phyloP scores from a whole-genome alignment of 2,113 vertebrate genomes.

The Synchiropus splendidus region DNA sequence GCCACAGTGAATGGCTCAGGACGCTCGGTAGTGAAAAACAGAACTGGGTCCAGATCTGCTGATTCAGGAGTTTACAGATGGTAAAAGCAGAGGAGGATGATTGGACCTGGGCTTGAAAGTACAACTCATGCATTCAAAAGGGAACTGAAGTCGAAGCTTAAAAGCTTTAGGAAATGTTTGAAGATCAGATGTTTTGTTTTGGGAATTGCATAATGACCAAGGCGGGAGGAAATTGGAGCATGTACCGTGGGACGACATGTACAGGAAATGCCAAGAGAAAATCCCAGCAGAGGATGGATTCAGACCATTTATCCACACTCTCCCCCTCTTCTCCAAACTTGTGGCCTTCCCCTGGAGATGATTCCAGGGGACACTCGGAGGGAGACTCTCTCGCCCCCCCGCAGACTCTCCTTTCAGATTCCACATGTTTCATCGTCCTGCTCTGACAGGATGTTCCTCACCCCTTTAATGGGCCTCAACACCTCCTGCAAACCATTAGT shows the following conservation, averaged over 20 bases:
- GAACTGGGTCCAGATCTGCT: slow-evolving; percentile 7
- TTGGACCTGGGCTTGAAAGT: slow-evolving; percentile 6
- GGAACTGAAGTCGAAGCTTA: slow-evolving; percentile 7
- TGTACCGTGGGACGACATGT: slow-evolving; percentile 25
- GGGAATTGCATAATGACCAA: slow-evolving; percentile 1
- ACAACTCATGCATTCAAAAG: slow-evolving; percentile 14
- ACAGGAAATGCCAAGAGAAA: slow-evolving; percentile 56
- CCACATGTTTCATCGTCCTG: slow-evolving; percentile 21
- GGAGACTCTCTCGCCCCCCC: slow-evolving; percentile 30
- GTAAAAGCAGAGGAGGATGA: slow-evolving; percentile 23
- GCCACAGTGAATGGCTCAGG: slow-evolving; percentile 15
- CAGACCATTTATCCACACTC: slow-evolving; percentile 16
- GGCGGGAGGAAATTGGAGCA: slow-evolving; percentile 4
- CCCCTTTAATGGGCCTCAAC: slow-evolving; percentile 2
- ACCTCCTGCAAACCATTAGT: not conserved
- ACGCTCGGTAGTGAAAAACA: too few relatives aligned
- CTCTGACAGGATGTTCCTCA: not conserved
- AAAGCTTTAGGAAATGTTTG: slow-evolving; percentile 25
- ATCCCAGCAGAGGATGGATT: slow-evolving; percentile 35
- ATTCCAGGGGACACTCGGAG: slow-evolving; percentile 14
- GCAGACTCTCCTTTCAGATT: slow-evolving; percentile 25
- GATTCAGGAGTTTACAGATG: slow-evolving; percentile 4
- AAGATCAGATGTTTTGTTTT: slow-evolving; percentile 38
- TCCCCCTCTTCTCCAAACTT: slow-evolving; percentile 10
- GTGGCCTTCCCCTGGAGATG: slow-evolving; percentile 1